Conservation (phyloP, 2,113 vertebrate species). For the Zosterops hypoxanthus region DNA sequence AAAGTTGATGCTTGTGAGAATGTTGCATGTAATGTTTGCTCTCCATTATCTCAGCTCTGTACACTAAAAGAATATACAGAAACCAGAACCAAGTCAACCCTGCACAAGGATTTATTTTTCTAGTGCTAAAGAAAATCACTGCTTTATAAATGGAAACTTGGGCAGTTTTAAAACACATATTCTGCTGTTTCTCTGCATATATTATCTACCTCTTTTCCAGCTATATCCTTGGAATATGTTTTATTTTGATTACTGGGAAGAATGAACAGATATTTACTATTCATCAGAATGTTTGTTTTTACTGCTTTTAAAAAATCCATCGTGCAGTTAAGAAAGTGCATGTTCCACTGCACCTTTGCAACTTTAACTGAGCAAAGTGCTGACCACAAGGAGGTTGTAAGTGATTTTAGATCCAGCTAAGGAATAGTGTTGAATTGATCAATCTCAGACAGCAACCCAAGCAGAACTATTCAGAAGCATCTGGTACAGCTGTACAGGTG, state of each 20-base stretch:
- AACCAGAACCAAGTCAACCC: neutral
- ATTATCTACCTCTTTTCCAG: neutral
- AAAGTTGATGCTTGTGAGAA: neutral
- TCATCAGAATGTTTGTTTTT: neutral
- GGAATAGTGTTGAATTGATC: neutral
- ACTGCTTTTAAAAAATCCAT: neutral
- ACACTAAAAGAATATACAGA: slow-evolving; percentile 20
- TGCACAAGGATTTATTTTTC: neutral
- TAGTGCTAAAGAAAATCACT: neutral
- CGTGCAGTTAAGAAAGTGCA: neutral
- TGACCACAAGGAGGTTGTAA: neutral
- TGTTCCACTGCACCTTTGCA: neutral
- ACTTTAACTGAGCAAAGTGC: neutral
- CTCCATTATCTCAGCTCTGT: slow-evolving; percentile 29
- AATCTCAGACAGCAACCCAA: slow-evolving; percentile 9
- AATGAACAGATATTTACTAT: neutral
- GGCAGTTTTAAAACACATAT: neutral
- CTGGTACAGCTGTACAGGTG: slow-evolving; percentile 60
- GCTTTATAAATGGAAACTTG: neutral
- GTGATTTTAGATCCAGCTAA: neutral
- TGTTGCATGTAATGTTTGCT: slow-evolving; percentile 7
- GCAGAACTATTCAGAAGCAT: slow-evolving; percentile 53
- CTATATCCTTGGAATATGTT: neutral
- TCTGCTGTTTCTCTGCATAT: neutral
- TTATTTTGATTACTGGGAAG: neutral